These are phyloP conservation scores for Tychaedon coryphoeus DNA, from an alignment of 2,113 vertebrate genomes.

Conservation along the genomic window DNA sequence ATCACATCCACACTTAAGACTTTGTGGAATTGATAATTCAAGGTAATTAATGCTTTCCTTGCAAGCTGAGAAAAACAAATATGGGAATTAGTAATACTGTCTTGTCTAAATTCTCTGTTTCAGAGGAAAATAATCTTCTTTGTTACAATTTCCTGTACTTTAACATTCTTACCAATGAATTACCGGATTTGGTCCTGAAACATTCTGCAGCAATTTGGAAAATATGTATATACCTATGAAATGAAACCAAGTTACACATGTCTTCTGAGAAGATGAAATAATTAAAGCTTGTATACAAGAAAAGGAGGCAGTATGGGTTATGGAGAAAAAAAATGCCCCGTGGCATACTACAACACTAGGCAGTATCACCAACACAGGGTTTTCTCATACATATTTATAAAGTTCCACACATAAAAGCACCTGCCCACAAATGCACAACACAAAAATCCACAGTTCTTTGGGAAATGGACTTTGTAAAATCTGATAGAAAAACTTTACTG, in stretches of 20 bases:
- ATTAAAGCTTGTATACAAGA: background rate
- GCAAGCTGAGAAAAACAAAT: constrained; percentile 1
- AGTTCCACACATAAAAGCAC: background rate
- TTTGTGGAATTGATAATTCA: background rate
- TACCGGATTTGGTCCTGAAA: background rate
- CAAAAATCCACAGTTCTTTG: background rate
- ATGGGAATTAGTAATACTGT: background rate
- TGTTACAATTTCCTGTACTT: constrained; percentile 21
- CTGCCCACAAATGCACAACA: background rate
- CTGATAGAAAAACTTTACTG: constrained; percentile 25
- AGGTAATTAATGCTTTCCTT: background rate
- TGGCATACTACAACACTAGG: background rate
- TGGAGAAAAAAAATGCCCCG: background rate
- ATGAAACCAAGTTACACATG: background rate
- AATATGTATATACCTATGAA: background rate
- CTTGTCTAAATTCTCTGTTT: background rate
- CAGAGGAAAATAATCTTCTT: background rate
- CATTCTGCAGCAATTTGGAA: background rate
- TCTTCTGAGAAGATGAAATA: background rate
- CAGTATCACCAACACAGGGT: background rate
- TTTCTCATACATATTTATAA: background rate
- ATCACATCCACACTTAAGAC: background rate
- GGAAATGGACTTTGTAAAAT: background rate
- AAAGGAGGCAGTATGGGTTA: background rate
- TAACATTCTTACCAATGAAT: background rate